These are phyloP conservation scores for Lymantria dispar DNA, from an alignment of 2,888 invertebrate species.

Conservation along the genomic window DNA sequence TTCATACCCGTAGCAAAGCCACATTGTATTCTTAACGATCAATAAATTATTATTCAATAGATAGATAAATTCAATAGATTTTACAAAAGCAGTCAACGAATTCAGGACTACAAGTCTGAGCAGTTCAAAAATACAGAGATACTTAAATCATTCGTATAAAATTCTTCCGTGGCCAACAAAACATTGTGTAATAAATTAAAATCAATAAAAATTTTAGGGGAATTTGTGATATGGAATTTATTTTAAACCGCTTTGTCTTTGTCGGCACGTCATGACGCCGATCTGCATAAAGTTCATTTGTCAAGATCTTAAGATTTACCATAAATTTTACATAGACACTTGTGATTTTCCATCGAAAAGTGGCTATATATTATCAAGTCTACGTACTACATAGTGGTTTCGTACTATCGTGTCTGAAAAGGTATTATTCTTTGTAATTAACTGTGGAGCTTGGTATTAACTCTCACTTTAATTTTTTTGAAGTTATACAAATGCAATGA, in stretches of 20 bases:
- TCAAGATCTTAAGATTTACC: slow-evolving; percentile 44
- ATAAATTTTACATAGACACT: slow-evolving; percentile 51
- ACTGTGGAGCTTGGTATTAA: slow-evolving; percentile 33
- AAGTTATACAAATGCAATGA: not conserved
- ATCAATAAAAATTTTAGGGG: too few species aligned
- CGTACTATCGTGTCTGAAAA: slow-evolving; percentile 28
- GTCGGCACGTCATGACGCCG: slow-evolving; percentile 53
- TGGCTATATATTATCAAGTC: slow-evolving; percentile 32
- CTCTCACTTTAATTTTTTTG: slow-evolving; percentile 26
- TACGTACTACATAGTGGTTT: slow-evolving; percentile 33
- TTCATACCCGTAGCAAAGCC: too few species aligned
- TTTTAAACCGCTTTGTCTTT: slow-evolving; percentile 1
- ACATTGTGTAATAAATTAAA: too few species aligned
- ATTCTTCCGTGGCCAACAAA: too few species aligned
- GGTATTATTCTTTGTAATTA: slow-evolving; percentile 36
- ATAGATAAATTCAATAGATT: too few species aligned
- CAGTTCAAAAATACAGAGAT: too few species aligned
- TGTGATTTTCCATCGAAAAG: slow-evolving; percentile 39
- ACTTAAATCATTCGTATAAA: too few species aligned
- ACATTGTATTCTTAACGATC: too few species aligned
- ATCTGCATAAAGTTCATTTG: slow-evolving; percentile 67
- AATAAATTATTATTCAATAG: too few species aligned
- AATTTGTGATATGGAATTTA: too few species aligned
- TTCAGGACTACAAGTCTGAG: too few species aligned
- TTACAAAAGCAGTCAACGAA: too few species aligned